Percentiles rank a stretch among this genome's conserved stretches.
Conservation (phyloP, 1,140 invertebrate genomes). For the Pinna nobilis region DNA sequence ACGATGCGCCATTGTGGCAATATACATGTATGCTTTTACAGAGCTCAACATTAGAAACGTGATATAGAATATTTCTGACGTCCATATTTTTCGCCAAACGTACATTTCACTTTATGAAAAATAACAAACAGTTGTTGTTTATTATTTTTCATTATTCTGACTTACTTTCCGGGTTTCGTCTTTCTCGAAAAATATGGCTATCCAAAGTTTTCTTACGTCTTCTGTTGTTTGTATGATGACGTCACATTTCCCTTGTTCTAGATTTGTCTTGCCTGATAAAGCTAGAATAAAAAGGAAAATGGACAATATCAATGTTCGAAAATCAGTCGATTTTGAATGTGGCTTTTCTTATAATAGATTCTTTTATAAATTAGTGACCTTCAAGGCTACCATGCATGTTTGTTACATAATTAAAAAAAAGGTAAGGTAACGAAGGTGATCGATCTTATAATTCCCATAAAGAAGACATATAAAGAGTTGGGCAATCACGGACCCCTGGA, state of each 20-base stretch:
- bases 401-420: too few relatives aligned
- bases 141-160: neutral
- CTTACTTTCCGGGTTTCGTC: constrained; percentile 14
- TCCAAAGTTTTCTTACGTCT: constrained; percentile 13
- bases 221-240: constrained; percentile 23
- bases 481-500: too few relatives aligned
- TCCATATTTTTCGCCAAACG: neutral
- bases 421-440: too few relatives aligned
- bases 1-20: too few relatives aligned
- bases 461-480: too few relatives aligned
- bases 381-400: too few relatives aligned
- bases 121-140: neutral
- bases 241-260: constrained; percentile 7
- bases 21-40: too few relatives aligned
- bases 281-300: neutral
- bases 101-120: neutral
- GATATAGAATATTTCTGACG: neutral
- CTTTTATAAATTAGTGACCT: too few relatives aligned
- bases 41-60: neutral
- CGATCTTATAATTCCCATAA: too few relatives aligned
- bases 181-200: neutral
- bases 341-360: too few relatives aligned
- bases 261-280: constrained; percentile 12
- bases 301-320: neutral
- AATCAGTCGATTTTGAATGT: too few relatives aligned